Conservation (phyloP, 1,140 invertebrate genomes). For the Pseudomyrmex gracilis region DNA sequence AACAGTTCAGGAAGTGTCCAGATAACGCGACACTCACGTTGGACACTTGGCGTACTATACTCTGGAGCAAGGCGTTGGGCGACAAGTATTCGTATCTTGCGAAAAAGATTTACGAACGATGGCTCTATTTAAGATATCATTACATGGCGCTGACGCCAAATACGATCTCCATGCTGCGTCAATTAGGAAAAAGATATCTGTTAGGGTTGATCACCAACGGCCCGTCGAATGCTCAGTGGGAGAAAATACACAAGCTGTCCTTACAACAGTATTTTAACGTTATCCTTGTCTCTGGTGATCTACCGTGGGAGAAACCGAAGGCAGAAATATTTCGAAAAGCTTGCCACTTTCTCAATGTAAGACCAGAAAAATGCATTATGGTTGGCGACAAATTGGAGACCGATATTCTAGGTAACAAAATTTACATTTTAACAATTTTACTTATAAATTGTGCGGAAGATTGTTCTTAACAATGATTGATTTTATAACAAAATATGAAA, state of each 20-base stretch:
- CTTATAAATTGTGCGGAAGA: constrained; percentile 24
- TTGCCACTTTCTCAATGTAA: constrained; percentile 90
- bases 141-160: constrained; percentile 89
- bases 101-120: constrained; percentile 90
- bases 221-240: constrained; percentile 93
- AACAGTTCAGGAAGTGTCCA: constrained; percentile 91
- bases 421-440: constrained; percentile 7
- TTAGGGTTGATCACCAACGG: constrained; percentile 94
- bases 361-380: constrained; percentile 92
- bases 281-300: constrained; percentile 92
- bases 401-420: constrained; percentile 88
- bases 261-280: constrained; percentile 91
- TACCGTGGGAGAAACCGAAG: constrained; percentile 93
- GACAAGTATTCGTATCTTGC: constrained; percentile 90
- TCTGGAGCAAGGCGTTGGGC: constrained; percentile 92
- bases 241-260: constrained; percentile 91
- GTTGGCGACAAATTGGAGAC: constrained; percentile 94
- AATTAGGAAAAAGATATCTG: constrained; percentile 89
- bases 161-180: constrained; percentile 88
- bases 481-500: neutral
- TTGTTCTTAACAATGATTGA: neutral
- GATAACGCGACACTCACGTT: constrained; percentile 90
- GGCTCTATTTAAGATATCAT: constrained; percentile 91
- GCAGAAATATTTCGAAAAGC: constrained; percentile 92
- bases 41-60: constrained; percentile 90